Percentiles rank a stretch among this genome's conserved stretches.
Conservation (phyloP, 2,888 invertebrate genomes). For the Autographa pulchrina region DNA sequence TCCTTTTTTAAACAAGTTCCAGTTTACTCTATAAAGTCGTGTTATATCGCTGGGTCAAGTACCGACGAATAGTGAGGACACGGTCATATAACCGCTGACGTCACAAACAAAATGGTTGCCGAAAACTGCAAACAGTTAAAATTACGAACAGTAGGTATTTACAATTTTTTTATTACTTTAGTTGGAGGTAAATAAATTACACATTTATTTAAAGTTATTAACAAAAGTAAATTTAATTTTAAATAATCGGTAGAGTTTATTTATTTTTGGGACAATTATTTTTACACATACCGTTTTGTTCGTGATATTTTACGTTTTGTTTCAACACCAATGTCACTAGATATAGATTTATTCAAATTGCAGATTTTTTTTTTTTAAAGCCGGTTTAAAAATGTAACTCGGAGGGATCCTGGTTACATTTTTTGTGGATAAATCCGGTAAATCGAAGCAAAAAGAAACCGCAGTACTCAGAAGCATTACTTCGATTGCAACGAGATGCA, state of each 20-base stretch:
- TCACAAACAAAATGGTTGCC: not conserved
- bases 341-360: no score
- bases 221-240: no score
- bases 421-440: not conserved
- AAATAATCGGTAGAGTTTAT: no score
- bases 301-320: no score
- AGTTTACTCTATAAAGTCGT: not conserved
- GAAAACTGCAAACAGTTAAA: not conserved
- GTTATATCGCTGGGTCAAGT: not conserved
- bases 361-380: no score
- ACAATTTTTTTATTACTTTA: not conserved
- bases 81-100: not conserved
- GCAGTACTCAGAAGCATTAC: slow-evolving; percentile 40
- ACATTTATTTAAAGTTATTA: no score
- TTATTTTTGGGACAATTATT: no score
- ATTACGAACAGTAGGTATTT: not conserved
- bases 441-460: slow-evolving; percentile 11
- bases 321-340: no score
- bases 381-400: not conserved
- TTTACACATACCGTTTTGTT: no score
- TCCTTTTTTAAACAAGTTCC: not conserved
- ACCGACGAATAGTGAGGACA: slow-evolving; percentile 4
- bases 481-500: slow-evolving; percentile 34
- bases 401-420: not conserved
- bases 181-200: no score